Evolutionary conservation across 2,113 vertebrate species (phyloP), one percentile per base, ranked within the genome.

Genomic region (Dermatemys mawii): DNA sequence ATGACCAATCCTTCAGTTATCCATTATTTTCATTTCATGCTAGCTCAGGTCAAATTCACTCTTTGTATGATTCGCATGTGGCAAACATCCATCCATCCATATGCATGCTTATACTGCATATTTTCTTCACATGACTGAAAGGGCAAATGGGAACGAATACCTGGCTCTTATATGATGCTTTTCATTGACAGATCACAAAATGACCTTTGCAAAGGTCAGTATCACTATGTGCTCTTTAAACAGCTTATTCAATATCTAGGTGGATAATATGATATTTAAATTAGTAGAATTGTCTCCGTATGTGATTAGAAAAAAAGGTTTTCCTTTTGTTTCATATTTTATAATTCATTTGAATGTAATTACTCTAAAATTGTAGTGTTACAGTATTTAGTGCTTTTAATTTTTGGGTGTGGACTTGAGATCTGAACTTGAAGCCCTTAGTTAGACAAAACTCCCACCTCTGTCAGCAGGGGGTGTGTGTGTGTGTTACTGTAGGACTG

Each of bases 21-120:
- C 95, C 91, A 89, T 49, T 81, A 75, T 79, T 84, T 41, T 79
- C 78, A 93, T 93, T 95, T 96, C 94, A 1, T 94, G 96, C 96
- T 87, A 63, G 41, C 91, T 97, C 94, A 95, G 96, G 97, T 88
- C 95, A 92, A 82, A 85, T 95, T 81, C 91, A 96, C 93, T 96
- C 27, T 55, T 51, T 1, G 55, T 91, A 70, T 97, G 96, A 97
- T 80, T 97, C 93, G 90, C 91, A 85, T 85, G 78, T 81, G 95
- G 87, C 94, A 84, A 35, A 90, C 94, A 90, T 94, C 91, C 55
- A 78, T 94, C 91, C 55, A 78, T 70, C n/a, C 19, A 60, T 16
- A 35, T 32, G 35, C n/a, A 84, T 94, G 95, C 95, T 97, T 95
- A 96, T 94, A 78, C 4, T n/a, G 94, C 93, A 92, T 94, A 75